Percentiles rank a stretch among this genome's conserved stretches.
Conservation (phyloP, 2,797 vertebrate species). For the Platalea minor region DNA sequence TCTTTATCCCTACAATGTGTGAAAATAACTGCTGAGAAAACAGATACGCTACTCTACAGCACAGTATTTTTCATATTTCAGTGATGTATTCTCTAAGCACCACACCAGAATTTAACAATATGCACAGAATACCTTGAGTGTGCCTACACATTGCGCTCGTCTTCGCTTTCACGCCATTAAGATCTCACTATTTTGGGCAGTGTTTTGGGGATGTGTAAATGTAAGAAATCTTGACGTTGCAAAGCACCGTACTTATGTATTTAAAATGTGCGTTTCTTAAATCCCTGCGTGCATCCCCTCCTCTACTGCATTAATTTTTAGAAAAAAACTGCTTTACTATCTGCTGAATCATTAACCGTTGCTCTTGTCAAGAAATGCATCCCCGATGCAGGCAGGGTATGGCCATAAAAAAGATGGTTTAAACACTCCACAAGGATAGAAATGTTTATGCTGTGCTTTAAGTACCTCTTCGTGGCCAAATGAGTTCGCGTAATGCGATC, state of each 20-base stretch:
- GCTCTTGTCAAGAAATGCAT: slow-evolving; percentile 13
- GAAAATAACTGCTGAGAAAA: not conserved
- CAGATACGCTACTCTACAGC: not conserved
- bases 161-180: not conserved
- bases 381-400: not conserved
- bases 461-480: not conserved
- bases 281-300: not conserved
- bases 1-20: rapidly evolving
- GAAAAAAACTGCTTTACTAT: slow-evolving; percentile 6
- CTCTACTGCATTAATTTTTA: slow-evolving; percentile 21
- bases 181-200: not conserved
- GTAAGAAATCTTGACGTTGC: not conserved
- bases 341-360: slow-evolving; percentile 55
- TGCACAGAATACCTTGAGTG: not conserved
- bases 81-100: not conserved
- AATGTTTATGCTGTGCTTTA: slow-evolving; percentile 8
- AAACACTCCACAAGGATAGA: not conserved
- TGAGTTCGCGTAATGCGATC: not conserved
- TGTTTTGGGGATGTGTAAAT: not conserved
- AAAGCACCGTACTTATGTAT: not conserved
- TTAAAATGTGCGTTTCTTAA: not conserved
- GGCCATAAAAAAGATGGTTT: slow-evolving; percentile 38
- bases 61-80: not conserved
- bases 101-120: not conserved
- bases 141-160: not conserved